Evolutionary conservation across 2,113 vertebrate species (phyloP), one percentile per base, ranked within the genome.

Genomic region (Alethe diademata): DNA sequence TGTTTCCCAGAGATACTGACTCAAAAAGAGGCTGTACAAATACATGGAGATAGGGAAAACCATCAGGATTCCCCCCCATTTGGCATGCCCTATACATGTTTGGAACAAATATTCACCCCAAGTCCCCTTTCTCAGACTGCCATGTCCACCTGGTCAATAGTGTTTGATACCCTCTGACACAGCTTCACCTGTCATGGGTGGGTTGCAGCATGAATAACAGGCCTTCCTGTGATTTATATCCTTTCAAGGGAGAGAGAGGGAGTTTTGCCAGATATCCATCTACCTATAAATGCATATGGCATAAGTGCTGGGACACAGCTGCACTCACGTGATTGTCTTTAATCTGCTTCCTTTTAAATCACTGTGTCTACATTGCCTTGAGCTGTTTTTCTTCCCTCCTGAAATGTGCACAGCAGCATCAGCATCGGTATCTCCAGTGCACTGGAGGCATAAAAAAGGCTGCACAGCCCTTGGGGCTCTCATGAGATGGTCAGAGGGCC

Each of bases 261-360:
- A 33, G 67, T 57, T 94, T 90, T 80, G 29, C 50, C 51, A 43
- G 51, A 6, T 93, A 74, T 13, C 26, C 84, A 25, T 69, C 35
- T 74, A 66, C 80, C 72, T 93, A 5, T 76, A 76, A 88, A 92
- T 84, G 82, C 3, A 2, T 83, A 43, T 92, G 72, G 72, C 48
- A 19, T 70, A 93, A 51, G 51, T 93, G 20, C 67, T 88, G 58
- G 83, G 29, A 73, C 64, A 83, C 33, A 83, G 51, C 62, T 85
- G 67, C 38, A 58, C 67, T 86, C 74, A 71, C 0, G 1, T 90
- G 85, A 62, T 62, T 35, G 19, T 50, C 58, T 96, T 92, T 82
- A 90, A 90, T 86, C 66, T 24, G 20, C 80, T 94, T 88, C 78
- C 50, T 79, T 90, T 93, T 78, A 92, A 93, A 86, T 90, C 35